A percentile compares a stretch with the other conserved stretches of the same genome.
phyloP scores from a whole-genome alignment of 2,113 vertebrate genomes.

The Melanostigma gelatinosum region DNA sequence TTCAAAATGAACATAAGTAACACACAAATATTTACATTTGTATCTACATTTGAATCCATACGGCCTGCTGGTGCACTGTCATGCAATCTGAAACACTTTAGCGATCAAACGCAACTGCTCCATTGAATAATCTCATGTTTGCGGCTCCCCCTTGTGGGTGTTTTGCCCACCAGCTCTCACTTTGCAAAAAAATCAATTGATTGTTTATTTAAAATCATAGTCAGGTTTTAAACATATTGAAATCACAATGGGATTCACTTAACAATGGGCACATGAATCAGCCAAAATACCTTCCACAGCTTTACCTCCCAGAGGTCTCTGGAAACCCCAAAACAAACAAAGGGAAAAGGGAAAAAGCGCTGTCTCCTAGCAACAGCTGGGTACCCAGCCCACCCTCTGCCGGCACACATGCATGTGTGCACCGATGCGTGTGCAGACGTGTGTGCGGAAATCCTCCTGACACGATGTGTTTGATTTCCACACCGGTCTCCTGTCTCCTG shows the following conservation, averaged over 20 bases:
- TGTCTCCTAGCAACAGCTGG: conserved; percentile 81
- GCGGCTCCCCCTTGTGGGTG: conserved; percentile 72
- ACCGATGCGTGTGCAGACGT: conserved; percentile 38
- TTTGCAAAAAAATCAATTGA: conserved; percentile 1
- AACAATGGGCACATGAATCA: background rate
- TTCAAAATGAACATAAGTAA: background rate
- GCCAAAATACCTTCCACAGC: background rate
- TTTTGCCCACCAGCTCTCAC: background rate
- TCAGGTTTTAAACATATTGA: background rate
- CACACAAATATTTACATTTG: background rate
- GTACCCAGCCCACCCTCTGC: conserved; percentile 45
- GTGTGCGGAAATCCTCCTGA: conserved; percentile 47
- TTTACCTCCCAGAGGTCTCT: conserved; percentile 32
- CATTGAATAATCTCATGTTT: conserved; percentile 16
- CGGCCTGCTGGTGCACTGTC: background rate
- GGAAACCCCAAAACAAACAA: conserved; percentile 69
- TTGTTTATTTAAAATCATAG: conserved; percentile 2
- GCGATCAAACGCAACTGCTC: conserved; percentile 7
- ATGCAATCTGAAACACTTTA: background rate
- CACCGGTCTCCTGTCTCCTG: conserved; percentile 6
- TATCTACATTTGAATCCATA: background rate
- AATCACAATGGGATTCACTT: background rate
- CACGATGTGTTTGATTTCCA: conserved; percentile 35
- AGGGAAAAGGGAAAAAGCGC: conserved; percentile 56
- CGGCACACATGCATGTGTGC: conserved; percentile 42